These are phyloP conservation scores for Centruroides sculpturatus DNA, from an alignment of 1,140 invertebrate species.

Conservation along the genomic window DNA sequence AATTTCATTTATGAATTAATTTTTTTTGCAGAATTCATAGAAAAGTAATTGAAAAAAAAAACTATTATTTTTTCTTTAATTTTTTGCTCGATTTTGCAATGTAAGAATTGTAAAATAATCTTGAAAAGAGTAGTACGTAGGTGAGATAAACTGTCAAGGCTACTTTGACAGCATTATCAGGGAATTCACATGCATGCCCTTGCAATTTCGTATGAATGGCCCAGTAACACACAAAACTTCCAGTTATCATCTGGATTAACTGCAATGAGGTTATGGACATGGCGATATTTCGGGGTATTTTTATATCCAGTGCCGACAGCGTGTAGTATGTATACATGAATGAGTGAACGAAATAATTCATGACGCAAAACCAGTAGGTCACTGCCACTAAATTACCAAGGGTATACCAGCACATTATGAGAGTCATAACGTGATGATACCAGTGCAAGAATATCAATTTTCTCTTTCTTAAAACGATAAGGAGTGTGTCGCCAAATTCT, in stretches of 20 bases:
- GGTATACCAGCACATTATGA: conserved; percentile 94
- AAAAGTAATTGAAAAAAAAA: too few relatives aligned
- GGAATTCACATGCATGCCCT: conserved; percentile 25
- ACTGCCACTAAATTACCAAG: conserved; percentile 91
- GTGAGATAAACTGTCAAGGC: conserved; percentile 39
- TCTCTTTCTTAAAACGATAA: conserved; percentile 90
- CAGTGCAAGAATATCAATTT: conserved; percentile 94
- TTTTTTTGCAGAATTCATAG: too few relatives aligned
- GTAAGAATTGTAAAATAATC: conserved; percentile 81
- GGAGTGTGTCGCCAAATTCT: conserved; percentile 89
- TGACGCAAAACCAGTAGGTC: conserved; percentile 94
- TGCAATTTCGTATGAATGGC: conserved; percentile 61
- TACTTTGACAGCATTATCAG: conserved; percentile 29
- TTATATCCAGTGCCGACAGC: conserved; percentile 69
- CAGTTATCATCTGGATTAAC: conserved; percentile 87
- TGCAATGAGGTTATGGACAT: conserved; percentile 89
- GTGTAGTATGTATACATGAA: conserved; percentile 98
- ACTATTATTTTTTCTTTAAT: too few relatives aligned
- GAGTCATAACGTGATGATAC: conserved; percentile 52
- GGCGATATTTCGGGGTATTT: conserved; percentile 61
- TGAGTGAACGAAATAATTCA: conserved; percentile 31
- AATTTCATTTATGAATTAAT: too few relatives aligned
- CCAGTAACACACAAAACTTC: conserved; percentile 75
- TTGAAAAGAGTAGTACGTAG: conserved; percentile 76
- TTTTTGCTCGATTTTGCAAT: too few relatives aligned